Evolutionary conservation across 2,113 vertebrate species (phyloP), one percentile per base, ranked within the genome.

Genomic region (Amblyopsis rosae): DNA sequence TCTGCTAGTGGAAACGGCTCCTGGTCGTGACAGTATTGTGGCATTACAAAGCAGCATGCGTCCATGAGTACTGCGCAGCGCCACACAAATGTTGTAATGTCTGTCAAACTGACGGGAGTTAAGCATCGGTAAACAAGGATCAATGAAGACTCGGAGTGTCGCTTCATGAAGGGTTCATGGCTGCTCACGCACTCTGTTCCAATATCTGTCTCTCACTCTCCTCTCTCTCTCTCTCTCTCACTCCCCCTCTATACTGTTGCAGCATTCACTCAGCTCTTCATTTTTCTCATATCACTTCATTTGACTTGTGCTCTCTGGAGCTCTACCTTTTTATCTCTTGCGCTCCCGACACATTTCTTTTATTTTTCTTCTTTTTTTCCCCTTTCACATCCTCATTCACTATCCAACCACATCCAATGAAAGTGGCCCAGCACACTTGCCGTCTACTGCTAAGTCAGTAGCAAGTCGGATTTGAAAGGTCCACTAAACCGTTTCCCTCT

Each of bases 351-450:
- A 67, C 79, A 50, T 82, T 70, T 65, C 61, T 74, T 59, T 65
- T 77, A 26, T 17, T 41, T 77, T 74, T 51, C 69, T 83, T 76
- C 73, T 62, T 19, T 79, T 78, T 62, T 19, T 79, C 76, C 80
- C 87, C 88, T 90, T 89, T 91, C 85, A 87, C 82, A 73, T 87
- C 88, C 75, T 81, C 84, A 81, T 59, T 69, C 62, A 26, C 72
- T 77, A 83, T 88, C 84, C 82, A 66, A 70, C 70, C 49, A 61
- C 69, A 79, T 82, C 80, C 67, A 85, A 86, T 83, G 68, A 67
- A 83, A 85, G 17, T 77, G 63, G 57, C 82, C 77, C 68, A 68
- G 73, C 61, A 65, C 32, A 53, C 67, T 55, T 6, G 2, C 33
- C 58, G 62, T 72, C 65, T 46, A 65, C 62, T 26, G 65, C 49